Evolutionary conservation across 2,113 vertebrate species (phyloP), one percentile per base, ranked within the genome.

Genomic region (Colius striatus): DNA sequence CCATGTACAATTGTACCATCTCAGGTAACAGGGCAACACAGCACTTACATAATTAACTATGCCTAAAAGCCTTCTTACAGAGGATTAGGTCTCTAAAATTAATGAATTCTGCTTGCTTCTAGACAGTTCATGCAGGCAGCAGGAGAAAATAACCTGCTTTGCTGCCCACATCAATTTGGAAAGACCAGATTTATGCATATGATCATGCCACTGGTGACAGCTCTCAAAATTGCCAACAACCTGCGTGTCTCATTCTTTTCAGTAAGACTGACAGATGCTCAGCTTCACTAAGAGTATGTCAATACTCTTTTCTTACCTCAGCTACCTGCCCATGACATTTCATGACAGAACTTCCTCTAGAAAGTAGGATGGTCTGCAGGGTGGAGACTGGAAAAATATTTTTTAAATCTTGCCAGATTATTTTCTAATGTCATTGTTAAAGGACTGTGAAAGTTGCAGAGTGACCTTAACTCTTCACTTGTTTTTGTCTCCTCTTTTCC

Each of bases 41-140:
- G 71, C 84, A 88, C 87, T 94, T 74, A 94, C 22, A 36, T 65
- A 75, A 84, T 86, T 85, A 85, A 80, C 61, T 61, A n/a, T n/a
- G 53, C 48, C 63, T 92, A 83, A 83, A 88, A 92, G 57, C 77
- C 92, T 94, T 84, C 80, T 92, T 89, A 89, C 41, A 71, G 55
- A 90, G 68, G 48, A 94, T 94, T 92, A 92, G 26, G 29, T 55
- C 78, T 86, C 38, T 67, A 85, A 80, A 94, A 91, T 84, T 63
- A 90, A 94, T 77, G 65, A 89, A 82, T 91, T 84, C 71, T 92
- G 34, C 57, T 91, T 80, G 63, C 78, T 84, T 87, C 80, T 73
- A 93, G 72, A 71, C 30, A 92, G 58, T 63, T 71, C 53, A 58
- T 54, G 27, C 79, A 83, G 68, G 38, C 47, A 85, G 51, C 2